Evolutionary conservation across 2,113 vertebrate genomes (phyloP), one percentile per base, ranked within the genome.

Genomic region (Aldabrachelys gigantea): DNA sequence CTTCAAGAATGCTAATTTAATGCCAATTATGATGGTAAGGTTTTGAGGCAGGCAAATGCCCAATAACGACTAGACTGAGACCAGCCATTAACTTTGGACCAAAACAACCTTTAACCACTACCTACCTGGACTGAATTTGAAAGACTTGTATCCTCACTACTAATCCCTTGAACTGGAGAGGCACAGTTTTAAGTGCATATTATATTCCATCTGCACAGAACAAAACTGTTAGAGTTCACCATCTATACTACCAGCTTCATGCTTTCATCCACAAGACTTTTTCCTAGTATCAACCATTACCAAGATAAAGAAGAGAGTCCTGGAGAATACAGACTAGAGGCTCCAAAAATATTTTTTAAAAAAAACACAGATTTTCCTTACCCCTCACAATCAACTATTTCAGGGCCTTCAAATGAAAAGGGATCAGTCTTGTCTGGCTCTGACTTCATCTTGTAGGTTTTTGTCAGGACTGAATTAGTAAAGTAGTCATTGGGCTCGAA

Each of bases 401-500:
- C 99, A 79, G 99, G 99, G 11, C 99, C 99, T 97, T 99, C 99
- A 25, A 99, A 99, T 19, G 99, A 99, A 95, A 99, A 99, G 2
- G 99, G 99, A 41, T 99, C 99, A 1, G 98, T 94, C 47, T 98
- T 95, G 56, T 99, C 99, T 10, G 99, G 99, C 94, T 99, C 99
- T 0, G 99, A 99, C 97, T 99, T 99, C 99, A 99, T 99, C 98
- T 99, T 99, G 98, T 99, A 99, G 1, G 99, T 99, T 98, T 99
- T 99, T 41, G 99, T 99, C 98, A 99, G 98, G 91, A 99, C 97
- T 47, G 99, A 94, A 85, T 99, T 99, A 98, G 98, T 98, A 85
- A 99, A 99, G 98, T 98, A 99, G 92, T 99, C 98, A 75, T 99
- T 99, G 90, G 99, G 98, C 96, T 99, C 99, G 54, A 99, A 99